Evolutionary conservation across 2,888 invertebrate species (phyloP), one percentile per base, ranked within the genome.

Genomic region (Athalia circularis): DNA sequence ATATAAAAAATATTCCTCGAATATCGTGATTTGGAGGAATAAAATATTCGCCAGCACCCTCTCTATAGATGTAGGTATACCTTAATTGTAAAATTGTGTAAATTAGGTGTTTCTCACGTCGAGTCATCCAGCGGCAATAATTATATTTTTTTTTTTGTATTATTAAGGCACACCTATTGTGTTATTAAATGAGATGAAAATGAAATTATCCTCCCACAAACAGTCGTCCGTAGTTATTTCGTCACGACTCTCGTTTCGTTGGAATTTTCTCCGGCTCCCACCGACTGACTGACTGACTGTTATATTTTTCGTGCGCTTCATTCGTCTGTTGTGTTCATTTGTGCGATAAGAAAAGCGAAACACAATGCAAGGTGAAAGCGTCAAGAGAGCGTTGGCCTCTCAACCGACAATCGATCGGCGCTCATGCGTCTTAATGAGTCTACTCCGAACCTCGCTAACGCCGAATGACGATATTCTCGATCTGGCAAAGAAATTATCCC

Each of bases 311-410:
- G 68, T 54, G 43, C 54, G 54, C 54, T 57, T 59, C 72, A 72
- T 9, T 54, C 59, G 45, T 43, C 13, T 8, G 57, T 8, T 59
- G 13, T 47, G 29, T 72, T 50, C n/a, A n/a, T 15, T 5, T 13
- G 54, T 54, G 48, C 29, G 3, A 64, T 75, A 75, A 62, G 62
- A 75, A 75, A 75, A 75, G 62, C 62, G 75, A 75, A 64, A 75
- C 62, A 57, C 72, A 75, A 75, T 75, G 72, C 62, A 47, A 61
- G 75, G 75, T 75, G 75, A 75, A 75, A 75, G 75, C 75, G 75
- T 64, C 62, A 11, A 61, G 62, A 62, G 75, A 75, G 48, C 75
- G 50, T 64, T 75, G 75, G 75, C 75, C 75, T 75, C 48, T 72
- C 59, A 72, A 47, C 59, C 47, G 59, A 72, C 70, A 72, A 29